Percentiles rank a stretch among this genome's conserved stretches.
Evolutionary conservation across 2,797 vertebrate genomes (phyloP).

Genomic region (Meda fulgida): DNA sequence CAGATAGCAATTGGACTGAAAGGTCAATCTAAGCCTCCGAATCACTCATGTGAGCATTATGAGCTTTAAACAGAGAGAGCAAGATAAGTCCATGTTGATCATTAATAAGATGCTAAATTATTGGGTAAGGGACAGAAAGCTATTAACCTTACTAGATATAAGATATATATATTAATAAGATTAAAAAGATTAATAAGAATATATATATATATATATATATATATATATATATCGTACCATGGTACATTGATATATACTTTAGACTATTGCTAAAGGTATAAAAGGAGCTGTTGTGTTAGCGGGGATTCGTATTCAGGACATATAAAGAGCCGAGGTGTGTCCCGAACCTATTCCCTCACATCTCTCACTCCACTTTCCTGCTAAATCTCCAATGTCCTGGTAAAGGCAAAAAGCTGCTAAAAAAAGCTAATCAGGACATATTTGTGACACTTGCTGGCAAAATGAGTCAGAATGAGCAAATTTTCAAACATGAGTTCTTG

Average conservation of each 20-base stretch:
- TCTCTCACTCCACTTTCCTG: background rate
- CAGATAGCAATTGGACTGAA: constrained; percentile 7
- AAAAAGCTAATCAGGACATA: too few species aligned
- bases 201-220: too few species aligned
- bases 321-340: background rate
- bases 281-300: background rate
- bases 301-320: background rate
- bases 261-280: background rate
- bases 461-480: too few species aligned
- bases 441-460: too few species aligned
- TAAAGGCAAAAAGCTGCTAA: background rate
- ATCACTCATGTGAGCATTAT: constrained; percentile 25
- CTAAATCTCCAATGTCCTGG: background rate
- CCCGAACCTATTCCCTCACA: background rate
- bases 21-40: constrained; percentile 27
- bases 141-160: background rate
- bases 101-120: background rate
- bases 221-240: background rate
- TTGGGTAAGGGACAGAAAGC: constrained; percentile 9
- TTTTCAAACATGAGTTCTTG: too few species aligned
- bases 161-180: too few species aligned
- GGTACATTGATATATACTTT: constrained; percentile 5
- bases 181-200: too few species aligned
- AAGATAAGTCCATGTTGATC: background rate
- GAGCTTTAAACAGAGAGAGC: constrained; percentile 31